phyloP scores from a whole-genome alignment of 2,888 invertebrate genomes.

The Drosophila kuntzei region DNA sequence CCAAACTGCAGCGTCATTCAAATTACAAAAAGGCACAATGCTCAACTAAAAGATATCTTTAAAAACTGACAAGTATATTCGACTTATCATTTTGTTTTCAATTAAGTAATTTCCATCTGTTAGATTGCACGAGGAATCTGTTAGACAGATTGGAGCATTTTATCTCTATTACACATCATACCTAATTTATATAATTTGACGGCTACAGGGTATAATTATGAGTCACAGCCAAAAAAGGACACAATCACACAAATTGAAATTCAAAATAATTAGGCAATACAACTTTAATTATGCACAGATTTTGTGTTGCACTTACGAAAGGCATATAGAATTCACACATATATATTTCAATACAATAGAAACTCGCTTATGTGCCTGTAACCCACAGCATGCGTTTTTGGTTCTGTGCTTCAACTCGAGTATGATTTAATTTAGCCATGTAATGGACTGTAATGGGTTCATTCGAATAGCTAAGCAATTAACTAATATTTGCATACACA shows the following conservation, averaged over 20 bases:
- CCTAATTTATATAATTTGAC: background rate
- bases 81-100: too few species aligned
- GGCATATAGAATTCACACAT: background rate
- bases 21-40: constrained; percentile 1
- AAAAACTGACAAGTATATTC: too few species aligned
- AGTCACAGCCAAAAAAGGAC: constrained; percentile 27
- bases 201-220: constrained; percentile 15
- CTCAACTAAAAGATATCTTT: background rate
- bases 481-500: too few species aligned
- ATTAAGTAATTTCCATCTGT: too few species aligned
- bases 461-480: constrained; percentile 2
- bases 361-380: background rate
- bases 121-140: background rate
- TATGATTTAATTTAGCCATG: constrained; percentile 64
- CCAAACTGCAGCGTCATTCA: constrained; percentile 40
- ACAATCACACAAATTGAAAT: constrained; percentile 47
- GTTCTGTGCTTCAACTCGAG: constrained; percentile 49
- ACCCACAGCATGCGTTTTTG: constrained; percentile 34
- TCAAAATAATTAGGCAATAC: constrained; percentile 61
- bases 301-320: constrained; percentile 35
- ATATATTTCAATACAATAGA: background rate
- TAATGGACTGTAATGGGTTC: constrained; percentile 17
- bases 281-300: constrained; percentile 69
- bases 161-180: background rate
- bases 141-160: too few species aligned